These are phyloP conservation scores for Drosophila vallismaia DNA, from an alignment of 2,888 invertebrate species.

Conservation along the genomic window DNA sequence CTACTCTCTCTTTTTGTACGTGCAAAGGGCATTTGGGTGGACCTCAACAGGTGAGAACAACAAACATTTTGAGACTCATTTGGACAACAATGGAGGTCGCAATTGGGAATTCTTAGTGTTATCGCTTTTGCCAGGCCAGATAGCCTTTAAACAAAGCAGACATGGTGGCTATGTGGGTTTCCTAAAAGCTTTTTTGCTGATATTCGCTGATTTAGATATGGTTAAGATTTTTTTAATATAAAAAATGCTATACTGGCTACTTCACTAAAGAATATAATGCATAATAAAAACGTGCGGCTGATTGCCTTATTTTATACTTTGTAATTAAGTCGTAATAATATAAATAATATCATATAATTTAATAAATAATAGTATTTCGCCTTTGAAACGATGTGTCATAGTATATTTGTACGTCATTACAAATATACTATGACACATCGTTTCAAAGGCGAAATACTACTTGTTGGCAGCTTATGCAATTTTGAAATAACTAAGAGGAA, in stretches of 20 bases:
- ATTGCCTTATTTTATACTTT: too few species aligned
- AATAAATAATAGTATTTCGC: too few species aligned
- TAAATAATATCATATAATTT: too few species aligned
- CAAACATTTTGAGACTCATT: neutral
- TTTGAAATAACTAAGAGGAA: neutral
- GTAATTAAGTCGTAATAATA: too few species aligned
- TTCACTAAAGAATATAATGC: too few species aligned
- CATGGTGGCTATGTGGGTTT: neutral
- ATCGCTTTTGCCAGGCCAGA: neutral
- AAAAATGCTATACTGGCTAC: too few species aligned
- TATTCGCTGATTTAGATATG: too few species aligned
- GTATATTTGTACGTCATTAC: too few species aligned
- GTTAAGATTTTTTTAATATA: too few species aligned
- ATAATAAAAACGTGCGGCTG: too few species aligned
- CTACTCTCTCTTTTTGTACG: neutral
- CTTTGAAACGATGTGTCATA: too few species aligned
- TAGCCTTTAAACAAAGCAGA: neutral
- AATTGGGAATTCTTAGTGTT: neutral
- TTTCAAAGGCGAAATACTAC: neutral
- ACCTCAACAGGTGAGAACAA: neutral
- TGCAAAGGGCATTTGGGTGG: slow-evolving; percentile 4
- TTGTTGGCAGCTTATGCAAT: neutral
- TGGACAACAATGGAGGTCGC: neutral
- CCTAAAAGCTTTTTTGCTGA: too few species aligned
- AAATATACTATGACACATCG: neutral